Percentiles rank a stretch among this genome's conserved stretches.
These are phyloP conservation scores for Xestia c-nigrum DNA, from an alignment of 2,888 invertebrate genomes.

Conservation along the genomic window DNA sequence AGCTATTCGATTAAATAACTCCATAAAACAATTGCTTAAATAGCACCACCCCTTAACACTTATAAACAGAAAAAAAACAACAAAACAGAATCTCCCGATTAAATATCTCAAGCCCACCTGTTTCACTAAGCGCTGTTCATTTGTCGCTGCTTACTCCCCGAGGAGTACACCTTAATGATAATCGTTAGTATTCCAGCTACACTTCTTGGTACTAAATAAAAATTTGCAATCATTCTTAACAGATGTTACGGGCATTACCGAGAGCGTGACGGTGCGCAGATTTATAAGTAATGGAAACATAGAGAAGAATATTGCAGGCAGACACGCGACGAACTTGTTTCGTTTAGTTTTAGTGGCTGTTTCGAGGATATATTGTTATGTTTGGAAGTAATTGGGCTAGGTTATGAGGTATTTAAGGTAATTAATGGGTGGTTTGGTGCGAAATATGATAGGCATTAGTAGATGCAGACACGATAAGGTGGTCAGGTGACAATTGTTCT, in stretches of 20 bases:
- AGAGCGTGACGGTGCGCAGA: slow-evolving; percentile 68
- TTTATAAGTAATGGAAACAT: slow-evolving; percentile 51
- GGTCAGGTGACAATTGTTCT: background rate
- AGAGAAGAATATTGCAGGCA: slow-evolving; percentile 24
- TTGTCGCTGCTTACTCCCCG: slow-evolving; percentile 55
- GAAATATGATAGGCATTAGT: slow-evolving; percentile 39
- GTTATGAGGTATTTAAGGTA: slow-evolving; percentile 42
- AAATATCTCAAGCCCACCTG: slow-evolving; percentile 66
- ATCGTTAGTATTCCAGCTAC: slow-evolving; percentile 75
- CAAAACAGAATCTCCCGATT: slow-evolving; percentile 43
- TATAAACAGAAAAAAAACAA: slow-evolving; percentile 39
- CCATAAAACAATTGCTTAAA: background rate
- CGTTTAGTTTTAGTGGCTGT: slow-evolving; percentile 49
- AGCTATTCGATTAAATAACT: background rate
- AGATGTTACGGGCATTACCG: slow-evolving; percentile 76
- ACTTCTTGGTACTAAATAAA: slow-evolving; percentile 76
- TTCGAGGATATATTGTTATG: slow-evolving; percentile 46
- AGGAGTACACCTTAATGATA: slow-evolving; percentile 68
- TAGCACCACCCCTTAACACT: slow-evolving; percentile 31
- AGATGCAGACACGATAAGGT: slow-evolving; percentile 22
- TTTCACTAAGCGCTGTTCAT: slow-evolving; percentile 63
- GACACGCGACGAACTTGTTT: slow-evolving; percentile 50
- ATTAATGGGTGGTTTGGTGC: slow-evolving; percentile 24
- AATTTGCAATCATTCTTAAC: slow-evolving; percentile 75
- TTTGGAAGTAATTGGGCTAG: slow-evolving; percentile 49